A percentile compares a stretch with the other conserved stretches of the same genome.
These are phyloP conservation scores for Cyphomyrus discorhynchus DNA, from an alignment of 2,113 vertebrate genomes.

Conservation along the genomic window DNA sequence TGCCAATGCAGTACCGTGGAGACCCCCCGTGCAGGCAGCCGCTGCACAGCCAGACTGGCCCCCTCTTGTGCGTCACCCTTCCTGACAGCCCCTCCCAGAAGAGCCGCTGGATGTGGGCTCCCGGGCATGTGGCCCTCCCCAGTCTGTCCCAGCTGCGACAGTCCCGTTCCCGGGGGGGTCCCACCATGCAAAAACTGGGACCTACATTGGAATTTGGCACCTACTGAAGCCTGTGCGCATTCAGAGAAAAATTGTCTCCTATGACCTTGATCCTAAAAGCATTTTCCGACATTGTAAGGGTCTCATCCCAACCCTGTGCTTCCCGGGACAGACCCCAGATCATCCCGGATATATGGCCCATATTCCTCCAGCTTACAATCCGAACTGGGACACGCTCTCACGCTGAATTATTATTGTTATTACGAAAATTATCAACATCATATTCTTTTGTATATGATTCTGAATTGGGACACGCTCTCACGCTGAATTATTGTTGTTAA, in stretches of 20 bases:
- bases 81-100: slow-evolving; percentile 45
- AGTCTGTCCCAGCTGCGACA: neutral
- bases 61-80: slow-evolving; percentile 45
- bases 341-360: neutral
- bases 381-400: neutral
- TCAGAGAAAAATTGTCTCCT: neutral
- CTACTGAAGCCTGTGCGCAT: neutral
- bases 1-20: slow-evolving; percentile 27
- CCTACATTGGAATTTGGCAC: neutral
- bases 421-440: neutral
- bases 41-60: slow-evolving; percentile 39
- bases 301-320: neutral
- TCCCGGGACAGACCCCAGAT: neutral
- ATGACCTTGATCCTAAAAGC: neutral
- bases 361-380: neutral
- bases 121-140: neutral
- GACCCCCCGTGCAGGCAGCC: slow-evolving; percentile 28
- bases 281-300: neutral
- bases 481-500: neutral
- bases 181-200: neutral
- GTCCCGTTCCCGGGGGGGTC: neutral
- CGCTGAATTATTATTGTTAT: neutral
- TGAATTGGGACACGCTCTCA: neutral
- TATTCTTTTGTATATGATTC: neutral
- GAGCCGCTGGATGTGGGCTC: neutral